These are phyloP conservation scores for Phasia obesa DNA, from an alignment of 2,888 invertebrate species.

Conservation along the genomic window DNA sequence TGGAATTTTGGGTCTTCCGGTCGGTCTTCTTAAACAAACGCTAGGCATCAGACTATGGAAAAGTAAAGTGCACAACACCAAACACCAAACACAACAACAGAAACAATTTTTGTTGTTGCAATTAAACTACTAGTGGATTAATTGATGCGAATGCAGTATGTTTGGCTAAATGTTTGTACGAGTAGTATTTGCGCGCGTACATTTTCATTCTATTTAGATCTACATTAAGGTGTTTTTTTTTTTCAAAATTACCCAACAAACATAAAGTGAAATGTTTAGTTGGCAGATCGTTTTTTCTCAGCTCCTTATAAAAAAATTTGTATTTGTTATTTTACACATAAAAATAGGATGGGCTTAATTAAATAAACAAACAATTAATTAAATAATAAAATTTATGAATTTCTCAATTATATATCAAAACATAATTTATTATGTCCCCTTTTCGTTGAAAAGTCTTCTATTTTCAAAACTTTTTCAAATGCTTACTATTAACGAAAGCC, in stretches of 20 bases:
- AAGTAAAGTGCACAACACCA: conserved; percentile 7
- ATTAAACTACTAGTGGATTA: conserved; percentile 63
- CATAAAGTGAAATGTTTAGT: no score
- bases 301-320: no score
- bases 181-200: conserved; percentile 28
- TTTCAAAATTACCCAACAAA: conserved; percentile 51
- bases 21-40: conserved; percentile 66
- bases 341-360: no score
- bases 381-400: no score
- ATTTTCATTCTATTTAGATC: conserved; percentile 37
- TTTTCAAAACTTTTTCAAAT: no score
- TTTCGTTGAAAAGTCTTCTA: no score
- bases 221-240: conserved; percentile 45
- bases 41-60: conserved; percentile 24
- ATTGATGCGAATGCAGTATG: conserved; percentile 58
- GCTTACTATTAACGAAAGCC: no score
- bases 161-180: background rate
- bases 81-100: conserved; percentile 19
- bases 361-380: no score
- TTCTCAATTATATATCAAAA: no score
- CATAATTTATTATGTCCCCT: no score
- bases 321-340: no score
- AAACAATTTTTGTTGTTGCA: conserved; percentile 37
- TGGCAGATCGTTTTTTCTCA: no score
- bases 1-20: conserved; percentile 75